Percentiles rank a stretch among this genome's conserved stretches.
Conservation (phyloP, 2,888 invertebrate genomes). For the Amphimallon solstitiale region DNA sequence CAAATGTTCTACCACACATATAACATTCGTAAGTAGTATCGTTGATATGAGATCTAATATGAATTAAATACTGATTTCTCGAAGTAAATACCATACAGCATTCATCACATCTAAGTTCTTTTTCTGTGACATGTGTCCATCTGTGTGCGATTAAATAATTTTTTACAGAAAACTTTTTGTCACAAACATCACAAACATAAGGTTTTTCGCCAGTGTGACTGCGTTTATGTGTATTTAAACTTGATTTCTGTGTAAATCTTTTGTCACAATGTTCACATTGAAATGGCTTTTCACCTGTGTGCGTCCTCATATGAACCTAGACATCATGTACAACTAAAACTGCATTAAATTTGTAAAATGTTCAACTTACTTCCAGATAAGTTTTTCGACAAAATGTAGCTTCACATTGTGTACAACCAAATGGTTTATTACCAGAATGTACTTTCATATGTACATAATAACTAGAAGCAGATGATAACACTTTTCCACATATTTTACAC, state of each 20-base stretch:
- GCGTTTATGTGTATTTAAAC: conserved; percentile 82
- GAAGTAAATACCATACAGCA: conserved; percentile 80
- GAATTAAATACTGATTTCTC: conserved; percentile 75
- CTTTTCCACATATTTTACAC: conserved; percentile 82
- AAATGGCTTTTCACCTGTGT: conserved; percentile 80
- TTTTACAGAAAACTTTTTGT: conserved; percentile 83
- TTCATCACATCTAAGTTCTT: conserved; percentile 76
- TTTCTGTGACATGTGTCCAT: conserved; percentile 83
- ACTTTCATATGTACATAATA: conserved; percentile 87
- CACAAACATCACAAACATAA: conserved; percentile 82
- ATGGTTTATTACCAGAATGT: conserved; percentile 83
- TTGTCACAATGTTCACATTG: conserved; percentile 80
- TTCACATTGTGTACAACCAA: conserved; percentile 80
- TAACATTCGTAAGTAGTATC: conserved; percentile 78
- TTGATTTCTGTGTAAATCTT: conserved; percentile 83
- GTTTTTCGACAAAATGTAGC: conserved; percentile 84
- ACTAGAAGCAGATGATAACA: conserved; percentile 79
- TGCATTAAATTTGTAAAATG: neutral
- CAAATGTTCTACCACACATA: conserved; percentile 79
- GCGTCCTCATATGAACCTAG: conserved; percentile 80
- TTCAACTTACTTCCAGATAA: conserved; percentile 69
- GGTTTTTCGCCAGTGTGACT: conserved; percentile 84
- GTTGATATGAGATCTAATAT: conserved; percentile 78
- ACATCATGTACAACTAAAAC: conserved; percentile 20
- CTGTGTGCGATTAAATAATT: conserved; percentile 84